Base-by-base conservation (phyloP, 2,888 invertebrate species). In the Phortica okadai region DNA sequence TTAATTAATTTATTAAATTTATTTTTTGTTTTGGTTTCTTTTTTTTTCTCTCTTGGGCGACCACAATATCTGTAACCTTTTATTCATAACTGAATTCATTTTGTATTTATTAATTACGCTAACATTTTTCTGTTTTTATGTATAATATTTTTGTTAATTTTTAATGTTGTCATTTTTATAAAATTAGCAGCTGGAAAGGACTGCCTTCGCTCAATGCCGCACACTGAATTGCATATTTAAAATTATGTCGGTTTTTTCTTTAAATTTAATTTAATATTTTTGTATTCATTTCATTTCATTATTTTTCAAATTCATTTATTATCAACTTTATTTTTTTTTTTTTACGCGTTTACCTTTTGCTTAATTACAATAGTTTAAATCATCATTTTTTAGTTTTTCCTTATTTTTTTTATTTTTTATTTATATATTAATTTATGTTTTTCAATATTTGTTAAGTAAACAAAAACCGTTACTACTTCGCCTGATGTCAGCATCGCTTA, bases 291-390 rank as follows among this genome's bases (percentile, higher is more conserved):
- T 73, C 11, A 69, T 54, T 58, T 75, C 54, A 78, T 73, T 81
- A 66, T 79, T 56, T 45, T 74, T 33, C 77, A 77, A 77, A 78
- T 76, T 80, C 74, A 62, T 67, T 72, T 73, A 79, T 77, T 76
- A 78, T 78, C 75, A 21, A 78, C 76, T 67, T 66, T 73, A 45
- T 75, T 64, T 45, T 69, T 77, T 69, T 77, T 75, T 45, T 74
- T 73, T 50, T 66, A 56, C 42, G 73, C 64, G 45, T 45, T 69
- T 76, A 58, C 66, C 33, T 59, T 54, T 69, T 62, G 5, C 72
- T 78, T 79, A 56, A 78, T 81, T 76, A 73, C 44, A 67, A 62
- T 70, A 69, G 69, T 81, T 69, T 81, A 78, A 76, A 70, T 77
- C 62, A 21, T 14, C 54, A 54, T 41, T 54, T 45, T 54, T 69